Base-by-base conservation (phyloP, 2,888 invertebrate species). In the Augiades crinisus region DNA sequence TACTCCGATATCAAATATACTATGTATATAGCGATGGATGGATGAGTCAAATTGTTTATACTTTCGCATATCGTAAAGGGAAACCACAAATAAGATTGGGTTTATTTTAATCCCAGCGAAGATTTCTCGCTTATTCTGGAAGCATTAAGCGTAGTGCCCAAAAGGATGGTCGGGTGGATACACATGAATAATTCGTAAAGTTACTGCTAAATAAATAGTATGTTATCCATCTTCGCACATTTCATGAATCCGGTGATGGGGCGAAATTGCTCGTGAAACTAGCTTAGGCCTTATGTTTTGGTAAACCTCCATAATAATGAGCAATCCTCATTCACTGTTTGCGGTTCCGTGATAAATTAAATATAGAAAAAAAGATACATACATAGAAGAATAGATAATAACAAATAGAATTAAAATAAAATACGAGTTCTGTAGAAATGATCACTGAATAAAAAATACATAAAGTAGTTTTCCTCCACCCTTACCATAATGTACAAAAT, bases 211-310 rank as follows among this genome's bases (percentile, higher is more conserved):
- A 78, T 76, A 78, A 78, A 80, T 77, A 70, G 69, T 65, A 58
- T 63, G 71, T 72, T 69, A 76, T 75, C 72, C 68, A 65, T 77
- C 71, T 75, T 75, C 67, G 67, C 67, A 64, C 71, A 76, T 70
- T 75, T 75, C 77, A 78, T 80, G 78, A 77, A 76, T 77, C 68
- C 62, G 52, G 60, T 69, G 65, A 70, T 72, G 61, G 57, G 60
- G 40, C 33, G 40, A 40, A 34, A 49, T 41, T 30, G 47, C 38
- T 30, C 12, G 40, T n/a, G 40, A 47, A 22, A 41, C 24, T 27
- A 30, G 27, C 37, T 37, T 21, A 13, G 14, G 30, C 10, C 27
- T 27, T 27, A 8, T 14, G 17, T 21, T 33, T 41, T 4, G 3
- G 14, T 49, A 8, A 19, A 22, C 36, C 27, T 12, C 8, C 27